Evolutionary conservation across 37 sponge, comb jelly and placozoan species (phyloP), one percentile per base, ranked within the genome.

Genomic region (Hormiphora californensis): DNA sequence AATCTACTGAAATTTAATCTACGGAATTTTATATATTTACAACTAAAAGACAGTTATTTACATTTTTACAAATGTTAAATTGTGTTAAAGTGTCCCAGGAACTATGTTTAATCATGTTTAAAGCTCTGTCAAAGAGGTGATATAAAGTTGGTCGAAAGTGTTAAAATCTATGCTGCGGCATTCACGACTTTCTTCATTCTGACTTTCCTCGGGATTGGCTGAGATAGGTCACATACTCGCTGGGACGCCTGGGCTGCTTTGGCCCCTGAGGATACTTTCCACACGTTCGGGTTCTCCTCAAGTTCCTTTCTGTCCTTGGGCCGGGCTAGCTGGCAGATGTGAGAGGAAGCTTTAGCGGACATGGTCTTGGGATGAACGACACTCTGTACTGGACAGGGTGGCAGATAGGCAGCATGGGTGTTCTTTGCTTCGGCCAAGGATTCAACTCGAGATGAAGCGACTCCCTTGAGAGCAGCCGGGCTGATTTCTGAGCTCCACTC

Each of bases 241-340:
- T 73, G 81, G 9, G 81, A 73, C 12, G 81, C 81, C 46, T 73
- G 81, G 2, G 81, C 81, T 27, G 81, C 81, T 40, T 73, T 73
- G 25, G 81, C 81, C 12, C 81, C 81, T 36, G 81, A 33, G 17
- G 81, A 41, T 4, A 73, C 81, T 19, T 73, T 73, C 81, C 81
- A 73, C 1, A 73, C 43, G 25, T 73, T 73, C 25, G 41, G 81
- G 25, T 73, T 73, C 43, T 73, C 81, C 44, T 73, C 81, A 21
- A 73, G 46, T 30, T 73, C 81, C 81, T 73, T 73, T 46, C 81
- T 73, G 44, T 73, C 81, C 43, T 73, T 73, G n/a, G 81, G 81
- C 43, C 81, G 81, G 22, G 81, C 81, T 3, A 73, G 81, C 1
- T 27, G 32, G n/a, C 27, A 11, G 38, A 73, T 40, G 25, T 73